A percentile compares a stretch with the other conserved stretches of the same genome.
Evolutionary conservation across 2,888 invertebrate genomes (phyloP).

Genomic region (Piscicola geometra): DNA sequence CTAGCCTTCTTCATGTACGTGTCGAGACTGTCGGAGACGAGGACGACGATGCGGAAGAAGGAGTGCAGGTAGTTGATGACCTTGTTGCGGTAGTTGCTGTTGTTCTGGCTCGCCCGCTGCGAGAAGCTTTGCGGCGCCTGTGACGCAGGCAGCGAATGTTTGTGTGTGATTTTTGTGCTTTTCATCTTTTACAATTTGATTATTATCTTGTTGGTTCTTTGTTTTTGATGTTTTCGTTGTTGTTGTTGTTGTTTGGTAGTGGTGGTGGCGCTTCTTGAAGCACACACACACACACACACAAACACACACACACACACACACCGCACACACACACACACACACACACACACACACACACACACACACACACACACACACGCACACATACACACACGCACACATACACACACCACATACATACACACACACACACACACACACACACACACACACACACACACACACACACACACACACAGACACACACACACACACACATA

Average conservation of each 20-base stretch:
- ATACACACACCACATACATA: no score
- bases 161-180: neutral
- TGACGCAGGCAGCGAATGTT: slow-evolving; percentile 18
- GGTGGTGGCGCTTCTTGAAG: no score
- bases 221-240: neutral
- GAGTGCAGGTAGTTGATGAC: slow-evolving; percentile 84
- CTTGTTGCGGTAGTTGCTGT: slow-evolving; percentile 62
- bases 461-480: slow-evolving; percentile 46
- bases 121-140: slow-evolving; percentile 55
- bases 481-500: neutral
- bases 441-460: slow-evolving; percentile 36
- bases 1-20: slow-evolving; percentile 81
- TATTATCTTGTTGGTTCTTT: neutral
- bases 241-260: neutral
- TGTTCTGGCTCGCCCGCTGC: slow-evolving; percentile 50
- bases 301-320: no score
- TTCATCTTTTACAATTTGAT: neutral
- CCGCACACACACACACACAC: slow-evolving; percentile 19
- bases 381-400: slow-evolving; percentile 44
- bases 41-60: slow-evolving; percentile 84
- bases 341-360: slow-evolving; percentile 41
- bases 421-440: slow-evolving; percentile 38
- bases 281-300: slow-evolving; percentile 43
- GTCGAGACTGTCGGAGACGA: slow-evolving; percentile 83
- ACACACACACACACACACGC: slow-evolving; percentile 43